Base-by-base conservation (phyloP, 2,797 vertebrate species). In the Dryobates pubescens region DNA sequence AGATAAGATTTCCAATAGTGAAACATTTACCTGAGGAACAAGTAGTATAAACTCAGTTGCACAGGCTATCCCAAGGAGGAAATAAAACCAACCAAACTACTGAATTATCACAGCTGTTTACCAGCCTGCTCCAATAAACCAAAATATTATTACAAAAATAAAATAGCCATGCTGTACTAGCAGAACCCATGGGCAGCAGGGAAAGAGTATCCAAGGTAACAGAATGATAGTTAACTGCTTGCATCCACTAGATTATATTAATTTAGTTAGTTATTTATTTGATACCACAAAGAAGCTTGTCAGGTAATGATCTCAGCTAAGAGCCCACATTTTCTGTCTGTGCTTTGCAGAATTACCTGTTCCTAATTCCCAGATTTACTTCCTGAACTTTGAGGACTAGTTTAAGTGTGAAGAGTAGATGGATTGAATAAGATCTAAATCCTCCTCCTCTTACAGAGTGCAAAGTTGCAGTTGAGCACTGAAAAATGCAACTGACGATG, bases 401-500 rank as follows among this genome's bases (percentile, higher is more conserved):
- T 82, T 89, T 47, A 93, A 79, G 51, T 86, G 63, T 69, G 56
- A 92, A 68, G 61, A 90, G 78, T 22, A 62, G 27, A 6, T 61
- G 90, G 78, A 94, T 53, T 82, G 77, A 78, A 22, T 72, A 70
- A 95, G 90, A 93, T 59, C 89, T 84, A 68, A 94, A 91, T 89
- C 59, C 65, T 87, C 65, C 58, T 89, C 80, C 75, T 75, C 57
- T 70, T 65, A 38, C 45, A 49, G 6, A 23, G 47, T 72, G 51
- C 38, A 91, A 93, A 91, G 84, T 12, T 54, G 51, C 38, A 92
- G 76, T 88, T 57, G 76, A 95, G 86, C 73, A 62, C 26, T 77
- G 49, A 93, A 97, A 97, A 97, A 82, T 20, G 38, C 91, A 96
- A 24, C 63, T 92, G 94, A 95, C 88, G 96, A 78, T 58, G 88